Conservation (phyloP, 1,140 invertebrate species). For the Heliconius congener region DNA sequence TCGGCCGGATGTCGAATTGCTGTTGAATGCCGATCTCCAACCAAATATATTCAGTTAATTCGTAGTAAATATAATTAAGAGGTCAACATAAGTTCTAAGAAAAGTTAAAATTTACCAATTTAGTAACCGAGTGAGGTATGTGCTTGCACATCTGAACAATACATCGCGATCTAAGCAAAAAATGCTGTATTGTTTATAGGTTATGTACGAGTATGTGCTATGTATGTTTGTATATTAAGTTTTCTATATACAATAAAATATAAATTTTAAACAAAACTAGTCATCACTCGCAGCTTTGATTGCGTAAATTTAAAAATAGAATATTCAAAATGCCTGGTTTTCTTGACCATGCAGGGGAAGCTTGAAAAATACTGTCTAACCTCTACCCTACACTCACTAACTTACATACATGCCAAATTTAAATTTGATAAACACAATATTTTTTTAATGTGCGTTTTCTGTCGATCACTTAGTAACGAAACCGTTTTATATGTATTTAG, state of each 20-base stretch:
- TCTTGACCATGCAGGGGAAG: no score
- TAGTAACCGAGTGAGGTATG: conserved; percentile 27
- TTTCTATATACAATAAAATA: background rate
- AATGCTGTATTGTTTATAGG: background rate
- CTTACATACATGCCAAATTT: no score
- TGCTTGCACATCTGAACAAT: conserved; percentile 17
- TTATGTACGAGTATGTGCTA: background rate
- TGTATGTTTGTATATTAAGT: background rate
- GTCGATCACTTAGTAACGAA: no score
- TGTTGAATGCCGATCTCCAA: background rate
- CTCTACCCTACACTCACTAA: no score
- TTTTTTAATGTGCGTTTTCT: no score
- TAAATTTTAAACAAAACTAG: background rate
- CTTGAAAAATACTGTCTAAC: no score
- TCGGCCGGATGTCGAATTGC: no score
- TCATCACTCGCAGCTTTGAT: no score
- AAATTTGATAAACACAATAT: no score
- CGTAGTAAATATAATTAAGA: conserved; percentile 5
- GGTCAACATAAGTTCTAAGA: conserved; percentile 28
- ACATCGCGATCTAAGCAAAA: background rate
- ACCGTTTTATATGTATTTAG: no score
- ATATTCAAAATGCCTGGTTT: no score
- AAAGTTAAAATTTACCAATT: conserved; percentile 40
- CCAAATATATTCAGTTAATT: background rate
- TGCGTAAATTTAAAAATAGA: no score